Percentiles rank a stretch among this genome's conserved stretches.
Conservation (phyloP, 2,888 invertebrate species). For the Drosophila merina region DNA sequence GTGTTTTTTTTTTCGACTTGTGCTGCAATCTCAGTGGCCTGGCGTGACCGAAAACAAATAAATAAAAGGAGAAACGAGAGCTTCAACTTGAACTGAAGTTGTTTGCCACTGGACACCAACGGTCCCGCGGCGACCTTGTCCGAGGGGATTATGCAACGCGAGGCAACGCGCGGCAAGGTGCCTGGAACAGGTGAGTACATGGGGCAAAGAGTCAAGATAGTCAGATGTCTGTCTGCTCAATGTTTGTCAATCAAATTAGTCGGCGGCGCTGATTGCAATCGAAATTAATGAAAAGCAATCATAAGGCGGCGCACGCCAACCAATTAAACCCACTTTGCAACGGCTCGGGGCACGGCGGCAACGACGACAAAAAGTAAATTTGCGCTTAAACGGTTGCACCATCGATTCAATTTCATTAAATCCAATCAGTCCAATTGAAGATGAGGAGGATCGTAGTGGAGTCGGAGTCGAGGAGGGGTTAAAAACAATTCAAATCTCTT, state of each 20-base stretch:
- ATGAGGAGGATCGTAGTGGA: slow-evolving; percentile 10
- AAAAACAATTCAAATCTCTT: slow-evolving; percentile 60
- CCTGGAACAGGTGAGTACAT: slow-evolving; percentile 12
- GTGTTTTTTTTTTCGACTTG: slow-evolving; percentile 9
- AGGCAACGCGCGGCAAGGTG: slow-evolving; percentile 1
- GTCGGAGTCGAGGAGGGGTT: slow-evolving; percentile 1
- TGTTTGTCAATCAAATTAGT: slow-evolving; percentile 75
- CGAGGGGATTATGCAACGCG: slow-evolving; percentile 27
- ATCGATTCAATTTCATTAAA: slow-evolving; percentile 69
- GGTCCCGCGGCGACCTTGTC: slow-evolving; percentile 35
- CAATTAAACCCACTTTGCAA: slow-evolving; percentile 42
- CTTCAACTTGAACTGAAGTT: slow-evolving; percentile 62
- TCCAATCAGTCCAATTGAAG: slow-evolving; percentile 62
- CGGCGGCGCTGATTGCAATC: slow-evolving; percentile 51
- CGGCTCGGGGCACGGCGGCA: neutral
- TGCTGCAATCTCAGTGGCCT: slow-evolving; percentile 59
- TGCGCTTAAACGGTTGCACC: slow-evolving; percentile 60
- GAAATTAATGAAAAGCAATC: slow-evolving; percentile 57
- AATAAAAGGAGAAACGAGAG: slow-evolving; percentile 52
- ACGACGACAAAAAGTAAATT: slow-evolving; percentile 51
- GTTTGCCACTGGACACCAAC: slow-evolving; percentile 46
- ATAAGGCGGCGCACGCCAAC: slow-evolving; percentile 41
- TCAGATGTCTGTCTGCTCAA: slow-evolving; percentile 18
- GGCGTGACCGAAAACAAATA: slow-evolving; percentile 70
- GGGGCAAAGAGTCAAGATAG: slow-evolving; percentile 1